Base-by-base conservation (phyloP, 2,797 vertebrate genomes). In the Hapalemur alaotrensis region DNA sequence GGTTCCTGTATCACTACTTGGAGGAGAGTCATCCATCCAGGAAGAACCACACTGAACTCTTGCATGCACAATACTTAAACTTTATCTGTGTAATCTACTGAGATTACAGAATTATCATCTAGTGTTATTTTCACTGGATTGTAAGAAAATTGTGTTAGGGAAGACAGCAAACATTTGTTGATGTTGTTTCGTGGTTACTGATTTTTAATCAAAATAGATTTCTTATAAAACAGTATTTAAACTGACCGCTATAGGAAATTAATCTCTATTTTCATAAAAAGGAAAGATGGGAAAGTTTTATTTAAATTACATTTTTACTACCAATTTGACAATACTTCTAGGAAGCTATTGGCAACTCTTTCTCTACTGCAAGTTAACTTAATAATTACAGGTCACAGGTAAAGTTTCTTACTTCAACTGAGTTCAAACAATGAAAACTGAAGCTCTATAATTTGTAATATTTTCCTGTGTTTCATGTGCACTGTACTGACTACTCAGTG, bases 241-340 rank as follows among this genome's bases (percentile, higher is more conserved):
- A 90, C 50, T 75, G 13, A 28, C 4, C 14, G 30, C 7, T 52
- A 8, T 72, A 38, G 20, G 4, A 95, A 69, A 65, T 63, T 30
- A 50, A 50, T 54, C 30, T n/a, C 4, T 67, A 52, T 72, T 93
- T 82, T 79, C 10, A 61, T 57, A 25, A 83, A 95, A 92, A 93
- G 1, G 15, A 35, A 61, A 65, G 2, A 52, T 86, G 17, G 4
- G 1, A 41, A 63, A 50, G 25, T 57, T 94, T 81, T 78, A 50
- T 35, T 79, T 89, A 48, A 93, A 23, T 81, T 84, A 7, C 10
- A 76, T 69, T 81, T 46, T 94, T 69, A 73, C 8, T 67, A 8
- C 4, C 23, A 43, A 43, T 83, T 90, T 61, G 41, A n/a, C 54
- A 92, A 28, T 50, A 88, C 8, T 54, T 88, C 35, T 65, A 46